Evolutionary conservation across 1,140 invertebrate species (phyloP).

Genomic region (Psix sp.): DNA sequence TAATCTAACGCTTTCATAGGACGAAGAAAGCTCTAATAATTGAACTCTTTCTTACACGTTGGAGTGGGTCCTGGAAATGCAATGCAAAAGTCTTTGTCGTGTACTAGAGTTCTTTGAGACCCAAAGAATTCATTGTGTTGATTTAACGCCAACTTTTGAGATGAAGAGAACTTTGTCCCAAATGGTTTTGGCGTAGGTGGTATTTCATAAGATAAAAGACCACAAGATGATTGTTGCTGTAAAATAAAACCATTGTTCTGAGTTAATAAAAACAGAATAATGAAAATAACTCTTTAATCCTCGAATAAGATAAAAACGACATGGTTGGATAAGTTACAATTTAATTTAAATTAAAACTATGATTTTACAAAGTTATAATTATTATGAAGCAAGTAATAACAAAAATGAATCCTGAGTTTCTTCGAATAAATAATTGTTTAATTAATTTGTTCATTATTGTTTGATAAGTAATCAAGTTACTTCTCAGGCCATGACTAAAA

Average conservation of each 20-base stretch:
- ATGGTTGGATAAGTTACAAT: no score
- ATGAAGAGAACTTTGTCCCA: slow-evolving; percentile 59
- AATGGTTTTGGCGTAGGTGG: slow-evolving; percentile 75
- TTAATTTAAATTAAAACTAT: no score
- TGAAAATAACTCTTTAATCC: neutral
- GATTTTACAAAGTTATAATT: no score
- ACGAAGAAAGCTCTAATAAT: neutral
- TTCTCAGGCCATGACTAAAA: no score
- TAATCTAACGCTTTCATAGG: no score
- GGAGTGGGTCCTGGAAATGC: slow-evolving; percentile 77
- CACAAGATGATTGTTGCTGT: slow-evolving; percentile 65
- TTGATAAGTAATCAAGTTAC: no score
- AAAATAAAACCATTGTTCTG: slow-evolving; percentile 1
- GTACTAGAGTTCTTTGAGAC: slow-evolving; percentile 40
- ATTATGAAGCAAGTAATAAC: no score
- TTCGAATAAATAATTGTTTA: no score
- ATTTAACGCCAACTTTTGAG: no score
- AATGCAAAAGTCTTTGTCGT: slow-evolving; percentile 75
- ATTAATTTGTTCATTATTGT: no score
- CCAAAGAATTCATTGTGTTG: slow-evolving; percentile 64
- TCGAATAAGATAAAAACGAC: no score
- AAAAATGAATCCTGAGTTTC: no score
- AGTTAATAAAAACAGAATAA: neutral
- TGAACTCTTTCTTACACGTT: slow-evolving; percentile 67
- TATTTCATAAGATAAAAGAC: slow-evolving; percentile 73